These are phyloP conservation scores for Allolobophora icterica DNA, from an alignment of 2,888 invertebrate genomes.

Conservation along the genomic window DNA sequence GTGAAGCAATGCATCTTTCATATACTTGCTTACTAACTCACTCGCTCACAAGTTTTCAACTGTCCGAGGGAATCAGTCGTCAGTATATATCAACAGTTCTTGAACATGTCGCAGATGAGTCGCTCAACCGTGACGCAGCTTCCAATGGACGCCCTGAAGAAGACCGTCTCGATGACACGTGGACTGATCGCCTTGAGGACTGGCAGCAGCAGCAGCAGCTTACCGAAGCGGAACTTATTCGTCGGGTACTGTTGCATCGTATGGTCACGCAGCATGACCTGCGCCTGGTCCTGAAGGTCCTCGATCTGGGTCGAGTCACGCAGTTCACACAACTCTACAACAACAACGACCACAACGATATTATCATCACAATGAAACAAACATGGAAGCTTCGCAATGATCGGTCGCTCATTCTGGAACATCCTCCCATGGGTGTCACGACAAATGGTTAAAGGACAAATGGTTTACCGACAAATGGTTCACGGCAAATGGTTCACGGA, in stretches of 20 bases:
- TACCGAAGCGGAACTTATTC: conserved; percentile 74
- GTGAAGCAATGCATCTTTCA: too few relatives aligned
- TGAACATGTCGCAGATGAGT: conserved; percentile 74
- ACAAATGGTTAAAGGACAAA: too few relatives aligned
- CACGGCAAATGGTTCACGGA: too few relatives aligned
- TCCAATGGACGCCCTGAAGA: conserved; percentile 80
- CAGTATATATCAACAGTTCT: conserved; percentile 53
- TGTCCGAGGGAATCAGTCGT: too few relatives aligned
- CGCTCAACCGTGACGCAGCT: conserved; percentile 75
- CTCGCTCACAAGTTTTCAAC: neutral
- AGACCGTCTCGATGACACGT: conserved; percentile 72
- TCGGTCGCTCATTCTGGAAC: too few relatives aligned
- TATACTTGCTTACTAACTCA: too few relatives aligned
- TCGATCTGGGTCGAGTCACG: conserved; percentile 71
- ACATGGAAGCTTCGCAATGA: too few relatives aligned
- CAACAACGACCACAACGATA: neutral
- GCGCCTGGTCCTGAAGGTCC: conserved; percentile 79
- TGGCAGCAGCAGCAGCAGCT: conserved; percentile 77
- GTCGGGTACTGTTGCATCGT: conserved; percentile 55
- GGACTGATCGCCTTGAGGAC: conserved; percentile 70
- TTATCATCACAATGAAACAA: neutral
- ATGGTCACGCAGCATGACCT: conserved; percentile 79
- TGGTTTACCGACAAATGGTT: too few relatives aligned
- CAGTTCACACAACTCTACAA: conserved; percentile 72
- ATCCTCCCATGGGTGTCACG: too few relatives aligned